Evolutionary conservation across 2,797 vertebrate genomes (phyloP).

Genomic region (Sebastes hubbsi): DNA sequence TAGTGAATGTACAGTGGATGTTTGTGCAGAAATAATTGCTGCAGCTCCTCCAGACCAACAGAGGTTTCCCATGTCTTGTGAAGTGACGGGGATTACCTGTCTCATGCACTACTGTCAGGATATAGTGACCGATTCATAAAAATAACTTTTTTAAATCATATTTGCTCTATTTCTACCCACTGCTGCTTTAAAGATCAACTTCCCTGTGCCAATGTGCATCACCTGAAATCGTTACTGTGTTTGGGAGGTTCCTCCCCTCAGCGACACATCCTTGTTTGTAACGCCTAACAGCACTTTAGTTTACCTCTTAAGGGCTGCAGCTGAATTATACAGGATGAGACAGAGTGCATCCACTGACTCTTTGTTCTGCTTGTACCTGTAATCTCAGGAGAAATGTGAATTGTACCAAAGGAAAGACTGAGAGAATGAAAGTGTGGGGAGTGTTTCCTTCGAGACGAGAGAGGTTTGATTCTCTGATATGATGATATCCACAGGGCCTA

Average conservation of each 20-base stretch:
- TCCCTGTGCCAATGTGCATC: not conserved
- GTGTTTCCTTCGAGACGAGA: not conserved
- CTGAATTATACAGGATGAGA: conserved; percentile 7
- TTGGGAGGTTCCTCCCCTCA: not conserved
- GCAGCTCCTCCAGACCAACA: too few species aligned
- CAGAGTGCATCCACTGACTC: not conserved
- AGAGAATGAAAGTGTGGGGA: not conserved
- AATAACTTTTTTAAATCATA: too few species aligned
- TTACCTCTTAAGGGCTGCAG: not conserved
- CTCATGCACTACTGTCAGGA: too few species aligned
- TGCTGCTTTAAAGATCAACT: not conserved
- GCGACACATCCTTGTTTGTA: not conserved
- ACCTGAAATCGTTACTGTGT: conserved; percentile 2
- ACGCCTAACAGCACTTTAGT: not conserved
- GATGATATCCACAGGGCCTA: not conserved
- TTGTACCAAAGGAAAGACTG: not conserved
- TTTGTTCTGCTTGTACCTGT: not conserved
- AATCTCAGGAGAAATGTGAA: conserved; percentile 1
- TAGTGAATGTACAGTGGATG: too few species aligned
- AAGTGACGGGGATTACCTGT: too few species aligned
- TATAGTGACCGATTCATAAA: too few species aligned
- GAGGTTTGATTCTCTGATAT: not conserved
- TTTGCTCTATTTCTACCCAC: too few species aligned
- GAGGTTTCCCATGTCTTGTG: too few species aligned
- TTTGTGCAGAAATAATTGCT: too few species aligned